Evolutionary conservation across 2,888 invertebrate species (phyloP).

Genomic region (Plusia festucae): DNA sequence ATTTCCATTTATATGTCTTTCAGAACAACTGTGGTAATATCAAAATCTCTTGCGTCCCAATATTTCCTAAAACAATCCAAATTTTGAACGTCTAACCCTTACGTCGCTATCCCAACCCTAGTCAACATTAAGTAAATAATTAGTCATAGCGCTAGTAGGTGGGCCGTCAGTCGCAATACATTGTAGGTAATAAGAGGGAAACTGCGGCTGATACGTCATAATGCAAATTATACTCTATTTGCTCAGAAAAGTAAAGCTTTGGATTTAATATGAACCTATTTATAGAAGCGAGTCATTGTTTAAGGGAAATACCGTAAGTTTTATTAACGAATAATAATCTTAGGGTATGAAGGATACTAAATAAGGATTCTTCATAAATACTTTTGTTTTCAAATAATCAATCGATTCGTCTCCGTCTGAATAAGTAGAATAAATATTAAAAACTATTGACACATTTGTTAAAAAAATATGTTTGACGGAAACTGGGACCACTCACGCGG

Average conservation of each 20-base stretch:
- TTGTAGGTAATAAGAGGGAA: slow-evolving; percentile 46
- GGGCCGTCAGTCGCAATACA: slow-evolving; percentile 50
- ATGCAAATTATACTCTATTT: slow-evolving; percentile 56
- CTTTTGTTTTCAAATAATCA: too few relatives aligned
- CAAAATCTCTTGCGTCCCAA: too few relatives aligned
- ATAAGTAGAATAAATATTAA: too few relatives aligned
- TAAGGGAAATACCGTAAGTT: neutral
- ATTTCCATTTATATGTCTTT: too few relatives aligned
- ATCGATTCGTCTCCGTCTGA: too few relatives aligned
- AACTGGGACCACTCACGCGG: too few relatives aligned
- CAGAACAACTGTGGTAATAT: too few relatives aligned
- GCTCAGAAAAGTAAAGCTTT: slow-evolving; percentile 31
- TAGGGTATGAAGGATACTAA: too few relatives aligned
- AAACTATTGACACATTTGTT: too few relatives aligned
- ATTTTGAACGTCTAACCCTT: slow-evolving; percentile 10
- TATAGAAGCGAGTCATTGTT: neutral
- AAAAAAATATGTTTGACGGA: too few relatives aligned
- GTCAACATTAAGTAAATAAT: slow-evolving; percentile 55
- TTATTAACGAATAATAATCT: too few relatives aligned
- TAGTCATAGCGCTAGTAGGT: slow-evolving; percentile 56
- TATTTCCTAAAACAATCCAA: neutral
- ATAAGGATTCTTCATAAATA: too few relatives aligned
- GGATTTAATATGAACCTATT: neutral
- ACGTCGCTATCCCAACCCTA: slow-evolving; percentile 27
- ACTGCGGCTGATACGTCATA: slow-evolving; percentile 52